Conservation (phyloP, 2,113 vertebrate genomes). For the Dolichotis patagonum region DNA sequence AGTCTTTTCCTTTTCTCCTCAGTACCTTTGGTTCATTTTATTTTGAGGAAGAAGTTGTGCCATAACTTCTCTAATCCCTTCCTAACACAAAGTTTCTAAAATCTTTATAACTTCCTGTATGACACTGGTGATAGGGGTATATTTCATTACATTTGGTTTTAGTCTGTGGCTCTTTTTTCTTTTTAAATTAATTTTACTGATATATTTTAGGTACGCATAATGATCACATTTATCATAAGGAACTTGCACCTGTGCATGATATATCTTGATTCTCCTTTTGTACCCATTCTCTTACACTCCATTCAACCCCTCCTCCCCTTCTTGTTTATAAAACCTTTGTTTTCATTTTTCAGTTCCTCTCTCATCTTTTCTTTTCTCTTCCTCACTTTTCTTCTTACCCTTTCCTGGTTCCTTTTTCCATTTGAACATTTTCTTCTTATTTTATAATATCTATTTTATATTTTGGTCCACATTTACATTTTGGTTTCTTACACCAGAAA, state of each 20-base stretch:
- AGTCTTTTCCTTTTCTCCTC: neutral
- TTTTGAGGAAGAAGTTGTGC: neutral
- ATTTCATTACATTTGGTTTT: neutral
- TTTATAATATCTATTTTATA: neutral
- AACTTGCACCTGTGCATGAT: neutral
- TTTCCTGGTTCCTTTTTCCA: neutral
- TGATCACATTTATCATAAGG: neutral
- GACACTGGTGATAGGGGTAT: neutral
- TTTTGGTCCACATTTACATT: neutral
- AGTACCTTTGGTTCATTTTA: conserved; percentile 42
- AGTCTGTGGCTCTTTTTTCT: neutral
- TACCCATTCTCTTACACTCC: neutral
- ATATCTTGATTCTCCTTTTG: neutral
- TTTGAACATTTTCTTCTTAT: neutral
- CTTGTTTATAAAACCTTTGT: neutral
- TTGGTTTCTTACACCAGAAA: neutral
- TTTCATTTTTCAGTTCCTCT: neutral
- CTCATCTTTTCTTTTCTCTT: neutral
- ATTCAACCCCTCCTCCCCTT: neutral
- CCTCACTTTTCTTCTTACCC: neutral
- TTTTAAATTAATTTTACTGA: neutral
- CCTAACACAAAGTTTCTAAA: neutral
- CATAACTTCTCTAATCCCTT: neutral
- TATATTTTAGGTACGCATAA: neutral
- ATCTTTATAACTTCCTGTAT: neutral